A percentile compares a stretch with the other conserved stretches of the same genome.
Conservation (phyloP, 92 coral and sea anemone species). For the Heliopora coerulea region DNA sequence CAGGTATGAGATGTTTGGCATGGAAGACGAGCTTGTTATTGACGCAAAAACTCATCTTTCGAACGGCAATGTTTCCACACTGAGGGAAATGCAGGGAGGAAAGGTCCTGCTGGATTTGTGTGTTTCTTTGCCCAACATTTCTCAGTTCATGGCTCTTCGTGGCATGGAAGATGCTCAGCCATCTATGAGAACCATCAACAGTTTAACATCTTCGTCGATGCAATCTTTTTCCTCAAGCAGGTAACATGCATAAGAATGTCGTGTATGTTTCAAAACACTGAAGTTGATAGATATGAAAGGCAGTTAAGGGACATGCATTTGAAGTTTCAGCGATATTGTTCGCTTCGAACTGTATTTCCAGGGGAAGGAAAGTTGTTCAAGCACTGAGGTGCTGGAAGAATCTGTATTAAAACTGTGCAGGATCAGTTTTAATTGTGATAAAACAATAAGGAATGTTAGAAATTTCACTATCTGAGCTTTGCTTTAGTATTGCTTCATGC, state of each 20-base stretch:
- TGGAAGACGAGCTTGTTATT: constrained; percentile 34
- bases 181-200: constrained; percentile 50
- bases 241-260: constrained; percentile 16
- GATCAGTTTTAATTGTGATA: too few relatives aligned
- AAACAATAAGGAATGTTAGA: too few relatives aligned
- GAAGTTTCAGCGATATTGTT: too few relatives aligned
- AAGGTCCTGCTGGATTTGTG: constrained; percentile 76
- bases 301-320: too few relatives aligned
- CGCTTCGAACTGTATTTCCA: too few relatives aligned
- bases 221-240: constrained; percentile 40
- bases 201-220: constrained; percentile 33
- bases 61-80: constrained; percentile 71
- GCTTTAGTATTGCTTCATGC: too few relatives aligned
- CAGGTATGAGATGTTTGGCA: constrained; percentile 18
- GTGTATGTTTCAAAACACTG: too few relatives aligned
- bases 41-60: constrained; percentile 88
- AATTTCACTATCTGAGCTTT: too few relatives aligned
- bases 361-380: too few relatives aligned
- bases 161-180: constrained; percentile 41
- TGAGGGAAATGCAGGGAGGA: constrained; percentile 86
- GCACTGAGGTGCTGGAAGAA: too few relatives aligned
- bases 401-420: too few relatives aligned
- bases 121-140: constrained; percentile 67
- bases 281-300: too few relatives aligned
- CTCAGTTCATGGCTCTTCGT: constrained; percentile 41